phyloP scores from a whole-genome alignment of 2,888 invertebrate genomes.

The Cyrtodaria siliqua region DNA sequence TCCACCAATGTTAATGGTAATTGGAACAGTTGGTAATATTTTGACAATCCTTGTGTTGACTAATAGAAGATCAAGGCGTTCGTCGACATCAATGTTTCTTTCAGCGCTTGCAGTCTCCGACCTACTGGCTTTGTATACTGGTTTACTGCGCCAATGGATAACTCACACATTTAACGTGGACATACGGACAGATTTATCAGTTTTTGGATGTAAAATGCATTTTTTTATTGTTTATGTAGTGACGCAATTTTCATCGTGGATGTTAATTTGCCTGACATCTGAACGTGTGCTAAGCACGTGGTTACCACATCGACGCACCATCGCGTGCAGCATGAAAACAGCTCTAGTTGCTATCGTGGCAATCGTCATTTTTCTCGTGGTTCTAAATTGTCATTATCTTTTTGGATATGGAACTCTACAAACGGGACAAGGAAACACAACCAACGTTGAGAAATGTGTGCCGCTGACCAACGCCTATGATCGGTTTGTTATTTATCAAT shows the following conservation, averaged over 20 bases:
- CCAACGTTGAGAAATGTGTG: slow-evolving; percentile 21
- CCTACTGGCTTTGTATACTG: slow-evolving; percentile 2
- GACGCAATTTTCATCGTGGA: slow-evolving; percentile 53
- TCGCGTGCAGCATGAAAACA: slow-evolving; percentile 7
- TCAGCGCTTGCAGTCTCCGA: slow-evolving; percentile 1
- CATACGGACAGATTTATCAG: slow-evolving; percentile 31
- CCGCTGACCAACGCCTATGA: slow-evolving; percentile 24
- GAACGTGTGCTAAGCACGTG: slow-evolving; percentile 42
- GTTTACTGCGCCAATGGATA: slow-evolving; percentile 2
- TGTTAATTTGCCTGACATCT: slow-evolving; percentile 43
- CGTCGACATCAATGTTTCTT: slow-evolving; percentile 1
- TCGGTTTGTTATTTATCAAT: slow-evolving; percentile 27
- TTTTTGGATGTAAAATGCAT: slow-evolving; percentile 32
- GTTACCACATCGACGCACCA: slow-evolving; percentile 26
- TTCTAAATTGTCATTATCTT: slow-evolving; percentile 37
- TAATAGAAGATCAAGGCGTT: neutral
- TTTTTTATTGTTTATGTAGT: slow-evolving; percentile 45
- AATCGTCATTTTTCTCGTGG: slow-evolving; percentile 12
- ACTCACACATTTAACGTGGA: slow-evolving; percentile 28
- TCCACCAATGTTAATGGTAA: neutral
- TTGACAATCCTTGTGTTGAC: neutral
- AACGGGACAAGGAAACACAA: slow-evolving; percentile 13
- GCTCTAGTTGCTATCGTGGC: slow-evolving; percentile 15
- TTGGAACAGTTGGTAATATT: slow-evolving; percentile 1
- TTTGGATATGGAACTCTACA: slow-evolving; percentile 34